Conservation (phyloP, 2,113 vertebrate species). For the Stictonetta naevosa region DNA sequence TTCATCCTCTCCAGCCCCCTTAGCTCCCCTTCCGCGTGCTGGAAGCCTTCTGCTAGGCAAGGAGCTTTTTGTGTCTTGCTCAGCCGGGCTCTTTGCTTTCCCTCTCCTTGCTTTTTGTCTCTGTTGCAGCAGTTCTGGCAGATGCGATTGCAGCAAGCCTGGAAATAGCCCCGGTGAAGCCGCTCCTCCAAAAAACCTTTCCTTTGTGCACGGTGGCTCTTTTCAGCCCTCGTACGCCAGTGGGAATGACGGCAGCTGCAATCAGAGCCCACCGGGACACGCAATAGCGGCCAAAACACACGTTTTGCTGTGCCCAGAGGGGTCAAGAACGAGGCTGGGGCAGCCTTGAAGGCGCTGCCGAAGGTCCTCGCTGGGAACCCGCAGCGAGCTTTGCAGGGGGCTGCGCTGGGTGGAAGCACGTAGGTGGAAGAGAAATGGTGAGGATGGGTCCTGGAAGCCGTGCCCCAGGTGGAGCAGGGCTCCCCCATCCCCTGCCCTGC, state of each 20-base stretch:
- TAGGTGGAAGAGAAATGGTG: background rate
- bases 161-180: background rate
- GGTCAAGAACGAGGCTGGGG: background rate
- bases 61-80: background rate
- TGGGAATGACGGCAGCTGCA: background rate
- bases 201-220: background rate
- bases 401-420: background rate
- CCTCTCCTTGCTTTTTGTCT: slow-evolving; percentile 1
- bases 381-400: background rate
- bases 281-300: background rate
- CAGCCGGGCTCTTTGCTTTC: background rate
- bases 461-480: background rate
- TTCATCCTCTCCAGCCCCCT: slow-evolving; percentile 20
- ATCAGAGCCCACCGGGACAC: accelerated
- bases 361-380: accelerated
- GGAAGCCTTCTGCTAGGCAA: background rate
- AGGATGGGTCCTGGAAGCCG: accelerated
- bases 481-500: background rate
- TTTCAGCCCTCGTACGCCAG: background rate
- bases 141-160: background rate
- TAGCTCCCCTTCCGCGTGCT: background rate
- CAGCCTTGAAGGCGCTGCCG: background rate
- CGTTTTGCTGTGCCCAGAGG: background rate
- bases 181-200: background rate
- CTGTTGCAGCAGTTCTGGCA: background rate